Conservation (phyloP, 2,113 vertebrate species). For the Tyrannus savana region DNA sequence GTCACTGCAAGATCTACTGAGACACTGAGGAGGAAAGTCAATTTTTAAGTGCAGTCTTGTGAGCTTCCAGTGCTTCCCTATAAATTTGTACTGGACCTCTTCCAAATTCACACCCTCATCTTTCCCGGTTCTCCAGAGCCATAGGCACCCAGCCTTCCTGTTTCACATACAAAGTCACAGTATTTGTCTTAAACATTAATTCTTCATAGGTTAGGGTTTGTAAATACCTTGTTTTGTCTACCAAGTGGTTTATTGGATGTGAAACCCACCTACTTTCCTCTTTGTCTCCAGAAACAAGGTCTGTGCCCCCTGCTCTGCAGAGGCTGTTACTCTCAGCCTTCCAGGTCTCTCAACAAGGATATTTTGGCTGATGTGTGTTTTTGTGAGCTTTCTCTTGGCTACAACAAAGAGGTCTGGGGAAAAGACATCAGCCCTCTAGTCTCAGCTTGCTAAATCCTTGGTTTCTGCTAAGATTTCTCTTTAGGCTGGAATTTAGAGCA, state of each 20-base stretch:
- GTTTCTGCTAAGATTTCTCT: background rate
- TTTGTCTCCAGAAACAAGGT: background rate
- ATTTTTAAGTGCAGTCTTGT: background rate
- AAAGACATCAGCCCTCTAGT: background rate
- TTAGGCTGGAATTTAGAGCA: background rate
- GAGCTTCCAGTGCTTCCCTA: background rate
- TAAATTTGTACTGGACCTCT: background rate
- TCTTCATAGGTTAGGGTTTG: background rate
- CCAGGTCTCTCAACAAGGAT: background rate
- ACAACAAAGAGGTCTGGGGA: background rate
- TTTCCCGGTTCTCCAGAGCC: background rate
- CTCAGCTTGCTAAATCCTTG: background rate
- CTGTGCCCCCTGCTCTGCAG: background rate
- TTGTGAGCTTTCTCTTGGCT: background rate
- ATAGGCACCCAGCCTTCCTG: background rate
- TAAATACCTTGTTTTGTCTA: background rate
- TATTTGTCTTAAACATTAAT: background rate
- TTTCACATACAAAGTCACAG: background rate
- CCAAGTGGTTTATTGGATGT: background rate
- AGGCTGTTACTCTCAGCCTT: background rate
- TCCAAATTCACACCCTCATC: background rate
- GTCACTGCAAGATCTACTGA: constrained; percentile 5
- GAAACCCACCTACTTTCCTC: background rate
- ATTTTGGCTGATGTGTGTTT: background rate
- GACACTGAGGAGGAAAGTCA: background rate